phyloP scores from a whole-genome alignment of 2,797 vertebrate species.

The Chelon labrosus region DNA sequence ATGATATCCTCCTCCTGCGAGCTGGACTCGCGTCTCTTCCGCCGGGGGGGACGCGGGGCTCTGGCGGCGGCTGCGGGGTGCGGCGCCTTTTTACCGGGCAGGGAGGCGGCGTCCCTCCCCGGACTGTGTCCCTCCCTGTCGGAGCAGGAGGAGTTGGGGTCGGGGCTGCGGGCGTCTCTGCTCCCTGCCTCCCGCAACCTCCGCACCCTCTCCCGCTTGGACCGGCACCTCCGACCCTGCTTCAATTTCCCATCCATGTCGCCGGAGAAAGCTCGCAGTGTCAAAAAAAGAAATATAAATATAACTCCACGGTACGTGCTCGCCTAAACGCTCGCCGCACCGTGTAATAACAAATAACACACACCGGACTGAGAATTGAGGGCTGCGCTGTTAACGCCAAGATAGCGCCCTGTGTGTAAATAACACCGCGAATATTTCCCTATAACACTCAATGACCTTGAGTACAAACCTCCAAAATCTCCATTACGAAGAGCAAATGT shows the following conservation, averaged over 20 bases:
- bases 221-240: constrained; percentile 91
- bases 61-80: constrained; percentile 86
- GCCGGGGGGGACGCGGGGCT: constrained; percentile 88
- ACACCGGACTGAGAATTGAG: constrained; percentile 46
- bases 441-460: constrained; percentile 87
- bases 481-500: constrained; percentile 78
- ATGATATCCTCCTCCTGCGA: constrained; percentile 98
- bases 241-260: constrained; percentile 94
- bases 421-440: constrained; percentile 73
- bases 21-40: constrained; percentile 93
- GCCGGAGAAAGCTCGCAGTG: constrained; percentile 59
- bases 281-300: constrained; percentile 42
- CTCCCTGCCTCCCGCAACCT: constrained; percentile 88
- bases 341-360: constrained; percentile 70
- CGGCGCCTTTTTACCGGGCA: constrained; percentile 82
- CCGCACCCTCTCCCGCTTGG: constrained; percentile 92
- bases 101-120: constrained; percentile 88
- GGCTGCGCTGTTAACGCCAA: constrained; percentile 65
- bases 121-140: constrained; percentile 90
- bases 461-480: constrained; percentile 80
- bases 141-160: constrained; percentile 91
- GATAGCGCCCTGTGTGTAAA: constrained; percentile 51
- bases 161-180: constrained; percentile 88
- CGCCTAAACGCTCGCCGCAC: constrained; percentile 52
- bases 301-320: constrained; percentile 67